phyloP scores from a whole-genome alignment of 2,113 vertebrate genomes.

The Oryzias javanicus region DNA sequence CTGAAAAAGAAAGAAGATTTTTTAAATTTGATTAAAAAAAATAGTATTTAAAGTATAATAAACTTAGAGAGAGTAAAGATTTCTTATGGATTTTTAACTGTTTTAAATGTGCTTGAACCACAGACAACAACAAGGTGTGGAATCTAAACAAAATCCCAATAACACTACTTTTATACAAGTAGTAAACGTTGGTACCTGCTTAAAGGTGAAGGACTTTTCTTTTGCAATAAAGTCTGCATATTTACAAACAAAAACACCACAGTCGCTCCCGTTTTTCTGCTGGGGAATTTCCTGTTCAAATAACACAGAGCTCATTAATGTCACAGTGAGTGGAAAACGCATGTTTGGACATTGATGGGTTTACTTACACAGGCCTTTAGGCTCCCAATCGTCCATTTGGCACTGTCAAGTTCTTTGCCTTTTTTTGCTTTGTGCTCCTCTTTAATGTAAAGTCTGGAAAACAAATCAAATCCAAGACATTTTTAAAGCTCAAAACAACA shows the following conservation, averaged over 20 bases:
- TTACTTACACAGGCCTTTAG: constrained; percentile 77
- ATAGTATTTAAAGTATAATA: neutral
- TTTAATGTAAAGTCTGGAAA: constrained; percentile 83
- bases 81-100: neutral
- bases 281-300: constrained; percentile 88
- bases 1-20: constrained; percentile 62
- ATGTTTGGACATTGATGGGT: neutral
- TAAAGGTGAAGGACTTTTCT: constrained; percentile 84
- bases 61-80: neutral
- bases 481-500: neutral
- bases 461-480: constrained; percentile 1
- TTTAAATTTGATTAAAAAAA: neutral
- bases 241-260: constrained; percentile 93
- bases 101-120: too few relatives aligned
- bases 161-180: neutral
- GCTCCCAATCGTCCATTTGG: constrained; percentile 85
- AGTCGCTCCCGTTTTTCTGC: constrained; percentile 89
- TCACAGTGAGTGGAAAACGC: neutral
- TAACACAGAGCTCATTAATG: constrained; percentile 3
- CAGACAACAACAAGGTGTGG: too few relatives aligned
- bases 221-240: constrained; percentile 87
- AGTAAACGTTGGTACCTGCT: constrained; percentile 75
- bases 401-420: constrained; percentile 78
- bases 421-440: constrained; percentile 88
- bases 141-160: neutral